Percentiles rank a stretch among this genome's conserved stretches.
Evolutionary conservation across 2,797 vertebrate species (phyloP).

Genomic region (Picus viridis): DNA sequence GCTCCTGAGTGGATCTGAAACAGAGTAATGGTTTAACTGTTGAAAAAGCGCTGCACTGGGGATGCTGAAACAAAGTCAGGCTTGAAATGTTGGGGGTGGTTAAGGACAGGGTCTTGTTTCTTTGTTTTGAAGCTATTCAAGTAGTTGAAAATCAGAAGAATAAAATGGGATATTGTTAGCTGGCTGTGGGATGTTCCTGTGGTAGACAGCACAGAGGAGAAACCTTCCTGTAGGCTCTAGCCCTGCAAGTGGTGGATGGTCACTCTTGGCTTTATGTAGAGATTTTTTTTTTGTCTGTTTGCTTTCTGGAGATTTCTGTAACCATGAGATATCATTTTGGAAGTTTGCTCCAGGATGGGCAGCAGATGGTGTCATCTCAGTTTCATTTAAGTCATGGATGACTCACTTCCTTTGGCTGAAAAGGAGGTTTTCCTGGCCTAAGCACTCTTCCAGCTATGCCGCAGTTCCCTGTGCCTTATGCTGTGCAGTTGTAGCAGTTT

Average conservation of each 20-base stretch:
- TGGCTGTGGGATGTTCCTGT: not conserved
- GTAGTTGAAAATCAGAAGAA: not conserved
- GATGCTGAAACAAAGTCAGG: not conserved
- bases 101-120: not conserved
- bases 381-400: not conserved
- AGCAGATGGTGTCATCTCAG: not conserved
- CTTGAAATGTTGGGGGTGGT: slow-evolving; percentile 25
- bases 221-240: not conserved
- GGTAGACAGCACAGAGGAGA: not conserved
- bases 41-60: not conserved
- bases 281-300: not conserved
- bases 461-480: not conserved
- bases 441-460: not conserved
- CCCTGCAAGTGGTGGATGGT: not conserved
- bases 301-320: slow-evolving; percentile 6
- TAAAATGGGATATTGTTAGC: not conserved
- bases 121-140: not conserved
- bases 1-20: not conserved
- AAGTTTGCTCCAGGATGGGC: not conserved
- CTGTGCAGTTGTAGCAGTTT: not conserved
- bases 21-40: slow-evolving; percentile 24
- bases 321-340: not conserved
- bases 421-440: not conserved
- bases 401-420: slow-evolving; percentile 15
- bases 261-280: not conserved